These are phyloP conservation scores for Samia ricini DNA, from an alignment of 1,140 invertebrate species.

Conservation along the genomic window DNA sequence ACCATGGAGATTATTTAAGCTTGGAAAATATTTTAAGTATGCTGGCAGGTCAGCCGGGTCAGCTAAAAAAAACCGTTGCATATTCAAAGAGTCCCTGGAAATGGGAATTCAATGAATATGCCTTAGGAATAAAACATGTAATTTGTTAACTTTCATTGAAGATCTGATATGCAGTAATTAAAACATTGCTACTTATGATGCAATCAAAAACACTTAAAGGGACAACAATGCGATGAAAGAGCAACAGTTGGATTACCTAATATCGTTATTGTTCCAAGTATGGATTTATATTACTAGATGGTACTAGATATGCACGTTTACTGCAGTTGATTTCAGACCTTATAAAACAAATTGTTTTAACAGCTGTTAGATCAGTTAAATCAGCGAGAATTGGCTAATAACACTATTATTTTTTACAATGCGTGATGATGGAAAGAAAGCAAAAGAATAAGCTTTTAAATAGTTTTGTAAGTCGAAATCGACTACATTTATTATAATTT, in stretches of 20 bases:
- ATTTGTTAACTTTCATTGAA: too few species aligned
- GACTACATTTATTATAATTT: too few species aligned
- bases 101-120: too few species aligned
- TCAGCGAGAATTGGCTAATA: not conserved
- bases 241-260: constrained; percentile 16
- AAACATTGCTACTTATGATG: constrained; percentile 4
- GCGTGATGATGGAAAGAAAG: too few species aligned
- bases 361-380: not conserved
- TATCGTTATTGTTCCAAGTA: constrained; percentile 19
- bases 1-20: too few species aligned
- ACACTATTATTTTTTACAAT: not conserved
- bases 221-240: constrained; percentile 19
- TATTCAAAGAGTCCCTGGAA: too few species aligned
- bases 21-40: too few species aligned
- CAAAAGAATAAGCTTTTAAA: too few species aligned
- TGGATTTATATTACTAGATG: constrained; percentile 11
- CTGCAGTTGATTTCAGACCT: not conserved
- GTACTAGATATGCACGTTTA: constrained; percentile 23
- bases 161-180: not conserved
- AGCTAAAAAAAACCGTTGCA: too few species aligned
- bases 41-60: too few species aligned
- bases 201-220: constrained; percentile 15
- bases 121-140: too few species aligned
- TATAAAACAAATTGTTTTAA: not conserved
- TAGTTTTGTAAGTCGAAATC: too few species aligned